A percentile compares a stretch with the other conserved stretches of the same genome.
Evolutionary conservation across 2,888 invertebrate genomes (phyloP).

Genomic region (Charanyca ferruginea): DNA sequence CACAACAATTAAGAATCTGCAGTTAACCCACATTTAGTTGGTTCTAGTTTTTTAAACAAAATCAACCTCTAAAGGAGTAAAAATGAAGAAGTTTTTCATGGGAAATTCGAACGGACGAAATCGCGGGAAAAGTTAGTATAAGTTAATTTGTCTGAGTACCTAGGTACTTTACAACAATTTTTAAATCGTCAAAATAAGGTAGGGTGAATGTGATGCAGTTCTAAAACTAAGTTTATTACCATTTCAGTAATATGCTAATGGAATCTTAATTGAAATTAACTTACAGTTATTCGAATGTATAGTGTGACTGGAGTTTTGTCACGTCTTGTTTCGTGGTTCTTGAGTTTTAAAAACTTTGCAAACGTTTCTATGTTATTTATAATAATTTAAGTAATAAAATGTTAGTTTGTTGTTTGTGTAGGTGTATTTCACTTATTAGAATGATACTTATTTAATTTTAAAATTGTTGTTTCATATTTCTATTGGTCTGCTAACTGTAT

Average conservation of each 20-base stretch:
- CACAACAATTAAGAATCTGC: too few relatives aligned
- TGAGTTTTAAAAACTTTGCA: too few relatives aligned
- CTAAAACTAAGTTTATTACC: slow-evolving; percentile 13
- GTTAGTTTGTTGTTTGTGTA: too few relatives aligned
- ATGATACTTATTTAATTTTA: too few relatives aligned
- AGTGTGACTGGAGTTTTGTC: not conserved
- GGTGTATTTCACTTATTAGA: too few relatives aligned
- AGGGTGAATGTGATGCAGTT: slow-evolving; percentile 35
- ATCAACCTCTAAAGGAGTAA: too few relatives aligned
- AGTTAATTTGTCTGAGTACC: slow-evolving; percentile 46
- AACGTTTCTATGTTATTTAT: too few relatives aligned
- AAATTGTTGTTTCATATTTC: too few relatives aligned
- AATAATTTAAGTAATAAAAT: too few relatives aligned
- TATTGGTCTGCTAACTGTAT: too few relatives aligned
- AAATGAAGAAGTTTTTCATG: not conserved
- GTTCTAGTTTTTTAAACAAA: too few relatives aligned
- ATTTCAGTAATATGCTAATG: slow-evolving; percentile 43
- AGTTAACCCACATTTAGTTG: too few relatives aligned
- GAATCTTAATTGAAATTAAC: slow-evolving; percentile 26
- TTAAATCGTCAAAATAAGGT: slow-evolving; percentile 10
- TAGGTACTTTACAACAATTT: slow-evolving; percentile 1
- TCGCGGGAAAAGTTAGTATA: not conserved
- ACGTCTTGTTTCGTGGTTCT: slow-evolving; percentile 7
- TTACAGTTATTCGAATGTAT: not conserved
- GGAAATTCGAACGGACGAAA: not conserved